Base-by-base conservation (phyloP, 2,888 invertebrate genomes). In the Drosophila borborema region DNA sequence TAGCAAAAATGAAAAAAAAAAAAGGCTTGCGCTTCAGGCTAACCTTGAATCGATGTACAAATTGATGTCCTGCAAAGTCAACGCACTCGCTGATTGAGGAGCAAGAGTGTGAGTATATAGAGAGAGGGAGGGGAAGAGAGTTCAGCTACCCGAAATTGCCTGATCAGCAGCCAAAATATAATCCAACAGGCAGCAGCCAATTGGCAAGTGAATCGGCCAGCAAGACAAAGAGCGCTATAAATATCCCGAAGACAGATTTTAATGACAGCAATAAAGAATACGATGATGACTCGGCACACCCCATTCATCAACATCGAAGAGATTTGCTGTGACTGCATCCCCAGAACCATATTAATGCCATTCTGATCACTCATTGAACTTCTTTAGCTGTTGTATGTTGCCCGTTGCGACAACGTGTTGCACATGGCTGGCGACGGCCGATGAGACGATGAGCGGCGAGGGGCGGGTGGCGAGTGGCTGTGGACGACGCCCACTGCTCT, bases 231-330 rank as follows among this genome's bases (percentile, higher is more conserved):
- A 70, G 60, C 72, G 82, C 90, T 89, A 84, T 84, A 90, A 84
- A 84, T 84, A 88, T 76, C 76, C 68, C 64, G 62, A 67, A 69
- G 67, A 63, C 89, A 87, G 63, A 71, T 86, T 89, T 90, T 90
- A 89, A 90, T 90, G 91, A 90, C 86, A 85, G 90, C 90, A 76
- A 90, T 90, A 90, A 86, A 89, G 90, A 74, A 87, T 60, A 66
- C 59, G 69, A 89, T 78, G 85, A 90, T 86, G 85, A 72, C 82
- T 74, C 64, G 89, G 83, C 91, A 82, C 83, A 85, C 90, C 89
- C 91, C 86, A 86, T 86, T 90, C 89, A 86, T 86, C 90, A 86
- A 70, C 64, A 86, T 90, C 89, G 88, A 79, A 81, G 74, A 23
- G 56, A 58, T 45, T 56, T 31, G 31, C 48, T 31, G 36, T n/a